Base-by-base conservation (phyloP, 1,140 invertebrate genomes). In the Nilaparvata lugens region DNA sequence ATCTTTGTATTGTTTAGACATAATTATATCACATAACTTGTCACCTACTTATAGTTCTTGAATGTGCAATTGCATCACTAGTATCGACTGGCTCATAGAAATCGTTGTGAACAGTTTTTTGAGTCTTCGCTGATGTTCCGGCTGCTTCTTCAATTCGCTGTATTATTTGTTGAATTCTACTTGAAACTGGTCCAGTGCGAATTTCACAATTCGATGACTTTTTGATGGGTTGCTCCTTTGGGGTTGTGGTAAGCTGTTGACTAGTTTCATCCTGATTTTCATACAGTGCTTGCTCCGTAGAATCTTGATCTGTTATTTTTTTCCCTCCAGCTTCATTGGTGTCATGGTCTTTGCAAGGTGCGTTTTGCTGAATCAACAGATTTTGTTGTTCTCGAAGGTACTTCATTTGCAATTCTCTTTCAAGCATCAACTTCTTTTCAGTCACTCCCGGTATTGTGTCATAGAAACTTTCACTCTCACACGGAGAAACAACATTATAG, bases 121-220 rank as follows among this genome's bases (percentile, higher is more conserved):
- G 16, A 7, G 16, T 2, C 9, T 18, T 18, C 7, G 45, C 45
- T 48, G 21, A 19, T 48, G 45, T 23, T 48, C 16, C 45, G 2
- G 45, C 45, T 48, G 45, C 45, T 48, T 18, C 45, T 48, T 48
- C 45, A 19, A 48, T 48, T 4, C 21, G 45, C 11, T 48, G 45
- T 48, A 48, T 48, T 19, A 48, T 48, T 48, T 48, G 45, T 48
- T 48, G 45, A 11, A 48, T 48, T 48, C 45, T 48, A 18, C 45
- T 23, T 19, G 45, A 48, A 48, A 48, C 45, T 19, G 45, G 45
- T 7, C 16, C 45, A 6, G 45, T 35, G 13, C 31, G 31, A 35
- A 35, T 35, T 35, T 35, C 31, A 35, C 31, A 11, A 35, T 11
- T 35, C 31, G 31, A 35, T 35, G 13, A 35, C 13, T 35, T 35